Base-by-base conservation (phyloP, 2,888 invertebrate species). In the Cheilosia vernalis region DNA sequence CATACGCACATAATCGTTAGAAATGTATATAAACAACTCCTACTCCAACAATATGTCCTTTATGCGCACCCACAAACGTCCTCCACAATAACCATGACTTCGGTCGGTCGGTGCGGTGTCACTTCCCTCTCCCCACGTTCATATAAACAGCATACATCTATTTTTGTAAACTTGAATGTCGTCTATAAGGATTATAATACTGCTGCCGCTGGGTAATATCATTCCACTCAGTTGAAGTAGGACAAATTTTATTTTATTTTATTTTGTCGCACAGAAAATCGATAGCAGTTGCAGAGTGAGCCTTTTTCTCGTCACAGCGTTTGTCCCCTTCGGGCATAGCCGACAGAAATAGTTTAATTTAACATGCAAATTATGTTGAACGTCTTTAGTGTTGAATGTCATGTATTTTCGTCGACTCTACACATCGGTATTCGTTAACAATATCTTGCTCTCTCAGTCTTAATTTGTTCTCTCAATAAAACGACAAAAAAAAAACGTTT, bases 401-500 rank as follows among this genome's bases (percentile, higher is more conserved):
- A 51, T 42, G 19, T 60, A 30, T 21, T 30, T 40, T n/a, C 27
- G 37, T 15, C 17, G 19, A 27, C 56, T 33, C 33, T 17, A 30
- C 61, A 30, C n/a, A 61, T 69, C 7, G 21, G 4, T 27, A 27
- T 27, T 6, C 27, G 55, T 1, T n/a, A 13, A 24, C 24, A 24
- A 61, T 44, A 53, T 55, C 49, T 40, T 53, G 44, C 24, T 33
- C 47, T 51, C 21, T 60, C 17, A 24, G 4, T 30, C 0, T 30
- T 19, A 9, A 2, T 30, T 30, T 30, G n/a, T n/a, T 9, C 9
- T 64, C 37, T 49, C 81, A 85, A 77, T 77, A 85, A 77, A 81
- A 85, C 81, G 85, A 77, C 85, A 81, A 85, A 55, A 21, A 21
- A 21, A 21, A 60, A 72, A 64, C 49, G 47, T 74, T 70, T 79